Base-by-base conservation (phyloP, 1,140 invertebrate genomes). In the Tetramorium simillimum region DNA sequence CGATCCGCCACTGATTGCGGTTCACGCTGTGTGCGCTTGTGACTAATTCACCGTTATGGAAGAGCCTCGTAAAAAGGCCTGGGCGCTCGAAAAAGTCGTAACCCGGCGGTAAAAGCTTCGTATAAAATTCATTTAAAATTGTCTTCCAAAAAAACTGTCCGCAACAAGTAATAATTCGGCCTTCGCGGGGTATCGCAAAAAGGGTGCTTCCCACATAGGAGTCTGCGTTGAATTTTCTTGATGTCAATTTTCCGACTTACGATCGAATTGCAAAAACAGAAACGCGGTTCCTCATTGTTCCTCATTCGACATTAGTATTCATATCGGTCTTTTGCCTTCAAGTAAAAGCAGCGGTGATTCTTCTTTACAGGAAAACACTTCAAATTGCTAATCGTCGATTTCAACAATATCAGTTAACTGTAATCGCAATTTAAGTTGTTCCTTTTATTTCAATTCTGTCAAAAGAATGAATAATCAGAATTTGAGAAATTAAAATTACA, bases 61-160 rank as follows among this genome's bases (percentile, higher is more conserved):
- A 88, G 81, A 78, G 70, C 86, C 18, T 81, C 46, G 33, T 90
- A 90, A 86, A 90, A 90, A 85, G 62, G 46, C 63, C 37, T 63
- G 56, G 49, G 49, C 5, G 67, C 46, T 18, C 51, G 80, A 90
- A 90, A 88, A 87, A 85, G 80, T 89, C 88, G 88, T 67, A 51
- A 46, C 40, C 16, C 37, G 82, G 67, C 53, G 60, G 49, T 87
- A 91, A 91, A 91, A 88, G 77, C 76, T 89, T 89, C 40, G 58
- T 91, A 89, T 86, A 89, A 91, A 91, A 91, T 91, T 76, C 40
- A 18, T 86, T 88, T 58, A 89, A 90, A 89, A 53, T 72, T 46
- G 33, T 65, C 58, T 49, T 87, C 65, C 51, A 84, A 87, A 89
- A 89, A 51, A 85, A 53, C 51, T 14, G 21, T 24, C 56, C 43